Base-by-base conservation (phyloP, 2,888 invertebrate genomes). In the Diarsia mendica region DNA sequence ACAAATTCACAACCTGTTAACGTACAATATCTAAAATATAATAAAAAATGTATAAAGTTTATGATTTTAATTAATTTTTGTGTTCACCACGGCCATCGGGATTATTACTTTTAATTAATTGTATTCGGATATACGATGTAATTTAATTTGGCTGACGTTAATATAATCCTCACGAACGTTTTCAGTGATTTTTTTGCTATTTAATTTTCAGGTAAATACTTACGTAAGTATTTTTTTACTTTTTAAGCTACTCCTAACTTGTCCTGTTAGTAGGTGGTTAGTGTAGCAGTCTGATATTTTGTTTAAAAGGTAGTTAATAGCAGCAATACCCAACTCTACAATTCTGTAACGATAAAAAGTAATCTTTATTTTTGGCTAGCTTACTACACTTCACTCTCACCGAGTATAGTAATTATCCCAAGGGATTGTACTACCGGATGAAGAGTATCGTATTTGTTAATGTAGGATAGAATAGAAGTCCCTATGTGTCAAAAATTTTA, bases 11-110 rank as follows among this genome's bases (percentile, higher is more conserved):
- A 71, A 58, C 23, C 28, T 65, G 70, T 44, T 60, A 65, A 61
- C 28, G 1, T 53, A 48, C 28, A 63, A 79, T 66, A 66, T 65
- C 13, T 68, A 49, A 68, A 5, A 68, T 51, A 75, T 66, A 51
- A 74, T 74, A 84, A 71, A 28, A 79, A 75, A 67, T 70, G 39
- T 83, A n/a, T 44, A 28, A 65, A 55, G 11, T 71, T 70, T 65
- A 79, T 48, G 39, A 58, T 48, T 68, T 83, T 83, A 75, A 80
- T 84, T 66, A 66, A 65, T 63, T 66, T 75, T 23, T 66, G 48
- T 55, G 44, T 65, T 68, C 13, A 71, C 13, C 67, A 75, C 51
- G 80, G 80, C 61, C 75, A 23, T 63, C 61, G 20, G 44, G 33
- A 28, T 58, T 20, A 65, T 82, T 61, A 55, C 3, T 55, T 51